Evolutionary conservation across 2,797 vertebrate species (phyloP), one percentile per base, ranked within the genome.

Genomic region (Taeniopygia guttata): DNA sequence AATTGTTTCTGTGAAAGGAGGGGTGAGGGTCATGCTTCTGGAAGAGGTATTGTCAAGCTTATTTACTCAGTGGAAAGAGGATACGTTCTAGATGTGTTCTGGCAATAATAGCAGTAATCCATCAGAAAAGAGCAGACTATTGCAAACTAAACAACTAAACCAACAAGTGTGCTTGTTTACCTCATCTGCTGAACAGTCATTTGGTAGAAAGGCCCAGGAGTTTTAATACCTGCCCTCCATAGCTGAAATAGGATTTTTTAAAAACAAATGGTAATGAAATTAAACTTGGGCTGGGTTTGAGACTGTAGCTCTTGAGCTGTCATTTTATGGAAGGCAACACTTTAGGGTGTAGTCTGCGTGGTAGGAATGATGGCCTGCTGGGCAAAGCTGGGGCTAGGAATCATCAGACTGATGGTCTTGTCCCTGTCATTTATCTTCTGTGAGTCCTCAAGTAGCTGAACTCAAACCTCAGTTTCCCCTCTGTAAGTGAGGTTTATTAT

Each of bases 11-110:
- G 51, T 89, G 79, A 70, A 51, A 59, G 70, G 58, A 80, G 56
- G 45, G 73, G 4, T 81, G 73, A 18, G 2, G 32, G 16, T 69
- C 13, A 1, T 5, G 15, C 48, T 73, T 92, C 92, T 62, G 46
- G 66, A 84, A 91, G 84, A 72, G 76, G 46, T 66, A 70, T 95
- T 95, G 81, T 96, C 54, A 16, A n/a, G 89, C 82, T 92, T 85
- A 38, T 90, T 92, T 77, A 85, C 43, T 26, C n/a, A 8, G 56
- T 86, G 75, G 59, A 92, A 91, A 74, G 25, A 36, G 89, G 70
- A 16, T 59, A 32, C 74, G 76, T 96, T 95, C 92, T 94, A 49
- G 92, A 79, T 45, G 55, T 52, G 20, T 69, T 89, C 79, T 58
- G 34, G 55, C 72, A 78, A 86, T 79, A 89, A 66, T 66, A 92